Evolutionary conservation across 2,888 invertebrate genomes (phyloP), one percentile per base, ranked within the genome.

Genomic region (Galeopsomyia nigrocyanea): DNA sequence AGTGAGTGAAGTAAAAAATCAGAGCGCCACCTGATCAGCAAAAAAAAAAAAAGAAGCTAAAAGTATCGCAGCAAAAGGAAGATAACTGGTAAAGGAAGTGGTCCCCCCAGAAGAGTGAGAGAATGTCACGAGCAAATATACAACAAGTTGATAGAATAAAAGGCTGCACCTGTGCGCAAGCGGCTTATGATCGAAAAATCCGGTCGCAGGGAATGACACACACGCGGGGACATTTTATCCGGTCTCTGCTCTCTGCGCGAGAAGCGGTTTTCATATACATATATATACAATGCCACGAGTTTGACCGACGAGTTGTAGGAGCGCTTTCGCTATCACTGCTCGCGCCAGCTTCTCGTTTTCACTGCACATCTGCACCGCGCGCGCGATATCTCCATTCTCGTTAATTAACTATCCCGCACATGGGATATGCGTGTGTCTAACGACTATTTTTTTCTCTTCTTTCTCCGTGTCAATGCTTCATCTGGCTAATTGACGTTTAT

Each of bases 281-380:
- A n/a, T n/a, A n/a, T n/a, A n/a, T n/a, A n/a, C 31, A 31, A n/a
- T 6, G n/a, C 39, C 57, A 39, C 46, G 22, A 56, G 26, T 51
- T 51, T 58, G 57, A 57, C 50, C 57, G 51, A 53, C 62, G 39
- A 13, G 61, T 61, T 51, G 10, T 22, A n/a, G n/a, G n/a, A n/a
- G 39, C 66, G 61, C 71, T 71, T 66, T 71, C 71, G 71, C 71
- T 66, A 71, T 69, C 56, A 58, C 46, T 63, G 69, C 57, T n/a
- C 9, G 63, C 39, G 39, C 10, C 10, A 7, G 39, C 39, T 39
- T 39, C 57, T 63, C 66, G 61, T 61, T 71, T 71, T 71, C 71
- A 66, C 71, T 66, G 17, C 9, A 16, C 55, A 47, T 56, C 19
- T 3, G 19, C 50, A 16, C 17, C 60, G 21, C 3, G 53, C 49